Evolutionary conservation across 2,113 vertebrate genomes (phyloP).

Genomic region (Myanophis thanlyinensis): DNA sequence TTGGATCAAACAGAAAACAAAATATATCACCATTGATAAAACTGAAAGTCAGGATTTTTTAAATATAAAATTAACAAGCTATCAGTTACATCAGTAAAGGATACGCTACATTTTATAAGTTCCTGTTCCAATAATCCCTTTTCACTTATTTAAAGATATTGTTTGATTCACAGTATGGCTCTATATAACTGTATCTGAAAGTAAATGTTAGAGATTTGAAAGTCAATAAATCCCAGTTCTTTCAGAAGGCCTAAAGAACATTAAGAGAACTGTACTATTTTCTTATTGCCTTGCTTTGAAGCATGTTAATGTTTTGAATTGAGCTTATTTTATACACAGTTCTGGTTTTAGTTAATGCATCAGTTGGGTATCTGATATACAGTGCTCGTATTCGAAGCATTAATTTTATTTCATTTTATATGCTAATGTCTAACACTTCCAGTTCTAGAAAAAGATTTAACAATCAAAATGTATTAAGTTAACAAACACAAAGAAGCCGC

Average conservation of each 20-base stretch:
- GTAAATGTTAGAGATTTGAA: neutral
- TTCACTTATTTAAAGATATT: neutral
- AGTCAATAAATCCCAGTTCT: neutral
- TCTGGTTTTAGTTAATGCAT: neutral
- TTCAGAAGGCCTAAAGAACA: neutral
- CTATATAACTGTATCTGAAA: neutral
- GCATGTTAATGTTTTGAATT: neutral
- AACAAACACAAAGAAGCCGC: neutral
- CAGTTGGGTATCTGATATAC: neutral
- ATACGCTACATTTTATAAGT: neutral
- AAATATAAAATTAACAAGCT: neutral
- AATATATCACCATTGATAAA: neutral
- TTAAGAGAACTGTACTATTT: neutral
- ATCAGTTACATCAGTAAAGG: neutral
- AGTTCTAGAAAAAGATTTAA: neutral
- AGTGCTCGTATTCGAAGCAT: neutral
- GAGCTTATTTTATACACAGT: neutral
- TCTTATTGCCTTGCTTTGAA: neutral
- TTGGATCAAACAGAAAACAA: neutral
- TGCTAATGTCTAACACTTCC: neutral
- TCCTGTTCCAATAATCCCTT: neutral
- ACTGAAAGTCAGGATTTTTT: neutral
- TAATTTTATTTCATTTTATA: neutral
- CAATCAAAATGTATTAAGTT: neutral
- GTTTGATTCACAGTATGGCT: neutral